Evolutionary conservation across 2,797 vertebrate genomes (phyloP), one percentile per base, ranked within the genome.

Genomic region (Mico argentatus): DNA sequence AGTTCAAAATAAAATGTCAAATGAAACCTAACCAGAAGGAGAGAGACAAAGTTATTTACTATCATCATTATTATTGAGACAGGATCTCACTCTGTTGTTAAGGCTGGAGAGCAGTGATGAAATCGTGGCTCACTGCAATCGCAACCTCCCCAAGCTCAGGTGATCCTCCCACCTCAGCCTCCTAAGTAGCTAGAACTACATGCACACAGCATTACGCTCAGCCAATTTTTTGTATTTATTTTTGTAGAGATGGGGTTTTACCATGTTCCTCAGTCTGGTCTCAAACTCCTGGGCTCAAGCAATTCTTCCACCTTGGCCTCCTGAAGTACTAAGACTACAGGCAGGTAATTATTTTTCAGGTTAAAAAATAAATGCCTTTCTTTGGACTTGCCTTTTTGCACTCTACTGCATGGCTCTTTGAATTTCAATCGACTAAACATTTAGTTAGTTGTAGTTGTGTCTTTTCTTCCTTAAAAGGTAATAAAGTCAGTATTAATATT

Each of bases 1-100:
- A 73, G 10, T 44, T 92, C 90, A 92, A 96, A 79, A 91, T 75
- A 84, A 96, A 83, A 50, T 91, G 85, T 48, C 20, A 96, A 80
- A 79, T 57, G 5, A 57, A 85, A 88, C 20, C 24, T 88, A 83
- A 91, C 30, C 44, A 55, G 20, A 80, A 80, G 22, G 30, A 91
- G 13, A 90, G 59, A 94, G 4, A 57, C 4, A 73, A 52, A n/a
- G 33, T 17, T 67, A 15, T 4, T 30, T 64, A 3, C 30, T 33
- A 3, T 64, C 33, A 6, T 61, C 14, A 61, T 30, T 61, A 61
- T 61, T 33, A 33, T 33, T 19, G 64, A 67, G 33, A n/a, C 64
- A 67, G 33, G 33, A 33, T 67, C 64, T n/a, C 15, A 67, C 33
- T 67, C 64, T 67, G 15, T 67, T n/a, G 15, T 67, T 17, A 7